A percentile compares a stretch with the other conserved stretches of the same genome.
Evolutionary conservation across 1,140 invertebrate genomes (phyloP).

Genomic region (Drosophila parabipectinata): DNA sequence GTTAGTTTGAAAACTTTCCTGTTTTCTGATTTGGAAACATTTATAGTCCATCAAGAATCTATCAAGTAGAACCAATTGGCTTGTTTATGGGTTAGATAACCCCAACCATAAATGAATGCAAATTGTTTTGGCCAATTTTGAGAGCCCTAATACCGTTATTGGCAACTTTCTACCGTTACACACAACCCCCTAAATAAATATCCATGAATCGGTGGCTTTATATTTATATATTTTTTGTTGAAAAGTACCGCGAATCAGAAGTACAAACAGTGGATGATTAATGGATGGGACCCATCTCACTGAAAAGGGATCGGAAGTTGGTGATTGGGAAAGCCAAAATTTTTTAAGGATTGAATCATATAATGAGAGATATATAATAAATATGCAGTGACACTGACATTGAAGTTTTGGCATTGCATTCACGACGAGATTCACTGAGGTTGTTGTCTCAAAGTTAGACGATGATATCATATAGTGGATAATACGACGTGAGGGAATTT

Average conservation of each 20-base stretch:
- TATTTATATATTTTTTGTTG: conserved; percentile 14
- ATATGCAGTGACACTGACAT: conserved; percentile 40
- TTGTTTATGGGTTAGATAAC: conserved; percentile 2
- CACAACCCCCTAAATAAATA: conserved; percentile 39
- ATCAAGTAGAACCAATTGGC: conserved; percentile 3
- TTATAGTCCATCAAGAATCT: not conserved
- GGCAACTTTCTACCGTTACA: conserved; percentile 71
- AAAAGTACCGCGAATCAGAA: conserved; percentile 54
- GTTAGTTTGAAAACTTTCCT: not conserved
- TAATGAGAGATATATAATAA: conserved; percentile 16
- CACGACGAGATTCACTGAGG: conserved; percentile 17
- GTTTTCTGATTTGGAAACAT: not conserved
- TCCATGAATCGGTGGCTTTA: conserved; percentile 27
- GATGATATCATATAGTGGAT: conserved; percentile 64
- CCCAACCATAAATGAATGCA: conserved; percentile 29
- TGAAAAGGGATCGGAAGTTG: conserved; percentile 1
- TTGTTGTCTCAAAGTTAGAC: conserved; percentile 54
- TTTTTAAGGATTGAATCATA: conserved; percentile 3
- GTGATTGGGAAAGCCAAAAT: conserved; percentile 20
- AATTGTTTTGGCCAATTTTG: conserved; percentile 15
- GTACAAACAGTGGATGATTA: conserved; percentile 56
- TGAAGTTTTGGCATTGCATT: conserved; percentile 53
- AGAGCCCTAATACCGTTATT: conserved; percentile 32
- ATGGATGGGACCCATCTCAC: conserved; percentile 6
- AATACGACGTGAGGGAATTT: conserved; percentile 67